Conservation (phyloP, 2,797 vertebrate species). For the Antrozous pallidus region DNA sequence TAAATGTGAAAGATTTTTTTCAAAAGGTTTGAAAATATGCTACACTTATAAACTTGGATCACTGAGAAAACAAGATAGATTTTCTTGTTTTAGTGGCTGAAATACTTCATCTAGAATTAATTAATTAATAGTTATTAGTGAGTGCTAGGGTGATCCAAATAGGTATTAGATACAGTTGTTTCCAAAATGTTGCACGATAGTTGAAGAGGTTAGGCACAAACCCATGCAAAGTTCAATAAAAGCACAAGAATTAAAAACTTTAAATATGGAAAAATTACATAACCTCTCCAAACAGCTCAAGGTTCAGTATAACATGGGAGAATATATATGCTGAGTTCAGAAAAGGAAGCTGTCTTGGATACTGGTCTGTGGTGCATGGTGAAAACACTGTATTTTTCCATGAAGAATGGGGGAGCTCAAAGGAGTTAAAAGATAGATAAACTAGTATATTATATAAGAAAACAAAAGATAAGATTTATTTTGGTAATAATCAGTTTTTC, state of each 20-base stretch:
- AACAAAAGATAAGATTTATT: background rate
- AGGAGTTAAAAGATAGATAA: background rate
- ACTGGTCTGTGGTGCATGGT: background rate
- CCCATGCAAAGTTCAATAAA: background rate
- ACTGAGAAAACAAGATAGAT: background rate
- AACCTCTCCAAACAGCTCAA: background rate
- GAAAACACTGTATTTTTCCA: background rate
- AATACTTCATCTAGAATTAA: background rate
- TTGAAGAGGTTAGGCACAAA: background rate
- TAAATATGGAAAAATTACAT: background rate
- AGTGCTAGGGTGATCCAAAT: background rate
- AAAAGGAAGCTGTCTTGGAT: background rate
- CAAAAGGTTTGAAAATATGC: background rate
- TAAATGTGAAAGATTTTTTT: background rate
- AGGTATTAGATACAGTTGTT: background rate
- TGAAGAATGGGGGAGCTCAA: background rate
- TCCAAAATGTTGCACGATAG: background rate
- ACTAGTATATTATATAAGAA: background rate
- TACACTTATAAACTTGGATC: background rate
- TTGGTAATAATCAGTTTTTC: background rate
- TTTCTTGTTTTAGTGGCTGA: background rate
- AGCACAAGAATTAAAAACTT: background rate
- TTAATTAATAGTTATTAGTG: background rate
- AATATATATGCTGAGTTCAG: background rate
- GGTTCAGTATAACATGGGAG: background rate